Percentiles rank a stretch among this genome's conserved stretches.
These are phyloP conservation scores for Drosophila parvula DNA, from an alignment of 1,140 invertebrate species.

Conservation along the genomic window DNA sequence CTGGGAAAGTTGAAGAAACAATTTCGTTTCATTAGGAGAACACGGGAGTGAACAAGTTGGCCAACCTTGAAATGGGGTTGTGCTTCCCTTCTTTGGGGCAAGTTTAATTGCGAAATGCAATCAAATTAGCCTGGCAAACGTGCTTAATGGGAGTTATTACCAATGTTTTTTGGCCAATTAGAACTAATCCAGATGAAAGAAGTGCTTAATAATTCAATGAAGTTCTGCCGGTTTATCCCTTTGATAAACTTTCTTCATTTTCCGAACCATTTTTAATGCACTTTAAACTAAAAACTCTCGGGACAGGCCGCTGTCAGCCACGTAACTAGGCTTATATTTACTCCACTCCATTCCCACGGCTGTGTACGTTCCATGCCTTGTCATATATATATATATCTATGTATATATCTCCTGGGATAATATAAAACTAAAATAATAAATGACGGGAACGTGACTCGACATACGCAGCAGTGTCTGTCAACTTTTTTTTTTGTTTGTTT, in stretches of 20 bases:
- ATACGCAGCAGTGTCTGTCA: slow-evolving; percentile 51
- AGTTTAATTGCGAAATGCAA: slow-evolving; percentile 57
- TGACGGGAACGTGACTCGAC: slow-evolving; percentile 63
- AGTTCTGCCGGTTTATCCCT: not conserved
- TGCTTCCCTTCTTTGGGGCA: slow-evolving; percentile 26
- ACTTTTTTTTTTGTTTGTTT: slow-evolving; percentile 14
- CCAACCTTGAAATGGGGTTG: slow-evolving; percentile 40
- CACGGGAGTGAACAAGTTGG: not conserved
- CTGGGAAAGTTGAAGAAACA: slow-evolving; percentile 38
- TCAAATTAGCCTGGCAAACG: slow-evolving; percentile 37
- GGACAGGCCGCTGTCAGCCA: slow-evolving; percentile 23
- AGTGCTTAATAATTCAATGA: slow-evolving; percentile 4
- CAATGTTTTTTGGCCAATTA: slow-evolving; percentile 42
- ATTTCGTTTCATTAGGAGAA: slow-evolving; percentile 49
- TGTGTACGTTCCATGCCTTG: slow-evolving; percentile 29
- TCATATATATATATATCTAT: slow-evolving; percentile 7
- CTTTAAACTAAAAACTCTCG: slow-evolving; percentile 31
- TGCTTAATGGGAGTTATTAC: slow-evolving; percentile 42
- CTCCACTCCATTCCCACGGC: slow-evolving; percentile 4
- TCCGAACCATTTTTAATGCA: slow-evolving; percentile 3
- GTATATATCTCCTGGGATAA: slow-evolving; percentile 50
- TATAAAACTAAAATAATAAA: slow-evolving; percentile 73
- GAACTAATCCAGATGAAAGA: slow-evolving; percentile 44
- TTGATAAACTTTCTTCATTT: slow-evolving; percentile 7
- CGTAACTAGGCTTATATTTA: slow-evolving; percentile 40